These are phyloP conservation scores for Brachionus paranguensis DNA, from an alignment of 1,140 invertebrate genomes.

Conservation along the genomic window DNA sequence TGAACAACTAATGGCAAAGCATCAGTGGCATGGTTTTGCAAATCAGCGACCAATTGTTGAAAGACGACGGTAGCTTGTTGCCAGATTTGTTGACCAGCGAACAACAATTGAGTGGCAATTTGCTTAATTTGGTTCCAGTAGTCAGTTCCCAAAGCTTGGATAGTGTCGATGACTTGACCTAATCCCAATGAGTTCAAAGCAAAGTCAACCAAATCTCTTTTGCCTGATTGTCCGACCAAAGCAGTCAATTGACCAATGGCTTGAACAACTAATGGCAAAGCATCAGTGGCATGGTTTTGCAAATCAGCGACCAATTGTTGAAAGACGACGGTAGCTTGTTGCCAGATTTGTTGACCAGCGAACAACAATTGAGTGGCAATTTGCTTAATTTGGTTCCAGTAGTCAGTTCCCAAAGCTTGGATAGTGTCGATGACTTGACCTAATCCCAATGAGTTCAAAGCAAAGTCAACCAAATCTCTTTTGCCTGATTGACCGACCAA, in stretches of 20 bases:
- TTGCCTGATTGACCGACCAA: too few relatives aligned
- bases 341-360: slow-evolving; percentile 16
- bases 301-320: neutral
- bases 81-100: slow-evolving; percentile 24
- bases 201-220: neutral
- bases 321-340: neutral
- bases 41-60: neutral
- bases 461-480: neutral
- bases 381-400: neutral
- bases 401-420: neutral
- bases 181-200: slow-evolving; percentile 10
- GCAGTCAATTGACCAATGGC: neutral
- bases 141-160: neutral
- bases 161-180: neutral
- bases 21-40: slow-evolving; percentile 18
- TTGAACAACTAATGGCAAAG: neutral
- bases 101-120: slow-evolving; percentile 16
- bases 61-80: neutral
- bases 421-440: neutral
- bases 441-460: slow-evolving; percentile 5
- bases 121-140: neutral
- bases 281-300: slow-evolving; percentile 17
- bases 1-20: slow-evolving; percentile 1
- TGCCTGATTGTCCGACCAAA: too few relatives aligned
- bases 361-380: slow-evolving; percentile 21